Evolutionary conservation across 2,888 invertebrate genomes (phyloP).

Genomic region (Aporophyla lueneburgensis): DNA sequence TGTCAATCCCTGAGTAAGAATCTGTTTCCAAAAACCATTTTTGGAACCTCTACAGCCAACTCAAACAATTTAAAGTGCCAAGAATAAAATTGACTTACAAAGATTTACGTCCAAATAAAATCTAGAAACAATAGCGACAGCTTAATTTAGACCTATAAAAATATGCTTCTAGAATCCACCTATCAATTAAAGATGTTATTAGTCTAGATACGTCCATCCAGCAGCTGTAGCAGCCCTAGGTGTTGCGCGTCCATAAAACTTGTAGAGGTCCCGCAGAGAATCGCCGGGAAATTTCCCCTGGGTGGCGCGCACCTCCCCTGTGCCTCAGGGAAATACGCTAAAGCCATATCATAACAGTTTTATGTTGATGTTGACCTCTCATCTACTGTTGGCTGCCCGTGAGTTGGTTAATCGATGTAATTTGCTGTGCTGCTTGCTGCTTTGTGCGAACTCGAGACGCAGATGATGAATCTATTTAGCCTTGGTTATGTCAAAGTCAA

Average conservation of each 20-base stretch:
- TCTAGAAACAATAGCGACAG: neutral
- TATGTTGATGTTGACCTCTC: slow-evolving; percentile 90
- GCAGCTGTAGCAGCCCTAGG: slow-evolving; percentile 75
- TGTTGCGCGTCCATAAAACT: slow-evolving; percentile 89
- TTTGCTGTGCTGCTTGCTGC: slow-evolving; percentile 60
- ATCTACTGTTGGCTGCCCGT: slow-evolving; percentile 72
- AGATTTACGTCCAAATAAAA: neutral
- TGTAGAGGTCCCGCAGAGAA: slow-evolving; percentile 89
- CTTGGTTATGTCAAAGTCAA: neutral
- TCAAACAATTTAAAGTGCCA: neutral
- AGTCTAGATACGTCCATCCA: slow-evolving; percentile 22
- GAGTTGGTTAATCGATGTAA: slow-evolving; percentile 76
- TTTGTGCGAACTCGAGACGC: neutral
- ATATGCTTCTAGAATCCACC: neutral
- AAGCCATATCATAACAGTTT: slow-evolving; percentile 91
- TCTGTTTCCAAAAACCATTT: neutral
- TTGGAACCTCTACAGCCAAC: neutral
- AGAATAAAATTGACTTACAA: neutral
- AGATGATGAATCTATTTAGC: neutral
- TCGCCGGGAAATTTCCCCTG: slow-evolving; percentile 90
- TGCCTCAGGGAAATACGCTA: slow-evolving; percentile 89
- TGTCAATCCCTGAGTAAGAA: slow-evolving; percentile 34
- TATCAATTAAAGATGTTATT: neutral
- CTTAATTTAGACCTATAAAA: neutral
- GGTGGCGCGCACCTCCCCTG: slow-evolving; percentile 84